Evolutionary conservation across 2,113 vertebrate genomes (phyloP).

Genomic region (Corythornis vintsioides): DNA sequence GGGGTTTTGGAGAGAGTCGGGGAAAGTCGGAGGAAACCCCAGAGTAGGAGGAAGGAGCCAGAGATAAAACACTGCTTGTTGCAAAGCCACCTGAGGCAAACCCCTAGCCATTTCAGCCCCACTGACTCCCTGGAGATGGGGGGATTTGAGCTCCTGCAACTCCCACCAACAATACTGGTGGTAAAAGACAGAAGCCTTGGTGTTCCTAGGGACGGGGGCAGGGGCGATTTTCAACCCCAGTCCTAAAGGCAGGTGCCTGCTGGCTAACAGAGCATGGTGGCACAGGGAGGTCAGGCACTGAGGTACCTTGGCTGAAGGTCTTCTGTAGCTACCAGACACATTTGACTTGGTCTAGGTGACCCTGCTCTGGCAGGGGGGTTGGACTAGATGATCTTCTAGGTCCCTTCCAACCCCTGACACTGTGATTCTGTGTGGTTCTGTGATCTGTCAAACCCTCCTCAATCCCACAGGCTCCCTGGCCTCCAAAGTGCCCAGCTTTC

Average conservation of each 20-base stretch:
- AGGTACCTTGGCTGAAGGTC: not conserved
- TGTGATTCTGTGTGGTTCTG: no score
- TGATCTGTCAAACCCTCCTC: not conserved
- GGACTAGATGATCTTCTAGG: no score
- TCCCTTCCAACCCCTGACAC: no score
- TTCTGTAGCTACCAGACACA: not conserved
- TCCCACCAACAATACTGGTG: not conserved
- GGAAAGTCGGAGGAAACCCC: slow-evolving; percentile 13
- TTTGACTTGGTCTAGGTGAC: not conserved
- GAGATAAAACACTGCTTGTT: not conserved
- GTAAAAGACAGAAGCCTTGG: not conserved
- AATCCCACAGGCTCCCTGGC: not conserved
- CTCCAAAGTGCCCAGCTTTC: not conserved
- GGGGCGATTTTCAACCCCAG: not conserved
- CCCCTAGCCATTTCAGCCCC: not conserved
- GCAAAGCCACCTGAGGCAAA: not conserved
- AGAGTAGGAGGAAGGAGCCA: not conserved
- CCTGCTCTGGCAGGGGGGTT: no score
- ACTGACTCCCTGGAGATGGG: accelerated
- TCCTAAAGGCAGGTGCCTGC: not conserved
- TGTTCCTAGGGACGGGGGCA: not conserved
- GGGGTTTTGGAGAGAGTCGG: not conserved
- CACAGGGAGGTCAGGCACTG: not conserved
- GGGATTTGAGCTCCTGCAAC: not conserved
- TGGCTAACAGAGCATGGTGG: not conserved